Base-by-base conservation (phyloP, 2,113 vertebrate species). In the Aegotheles bennettii region DNA sequence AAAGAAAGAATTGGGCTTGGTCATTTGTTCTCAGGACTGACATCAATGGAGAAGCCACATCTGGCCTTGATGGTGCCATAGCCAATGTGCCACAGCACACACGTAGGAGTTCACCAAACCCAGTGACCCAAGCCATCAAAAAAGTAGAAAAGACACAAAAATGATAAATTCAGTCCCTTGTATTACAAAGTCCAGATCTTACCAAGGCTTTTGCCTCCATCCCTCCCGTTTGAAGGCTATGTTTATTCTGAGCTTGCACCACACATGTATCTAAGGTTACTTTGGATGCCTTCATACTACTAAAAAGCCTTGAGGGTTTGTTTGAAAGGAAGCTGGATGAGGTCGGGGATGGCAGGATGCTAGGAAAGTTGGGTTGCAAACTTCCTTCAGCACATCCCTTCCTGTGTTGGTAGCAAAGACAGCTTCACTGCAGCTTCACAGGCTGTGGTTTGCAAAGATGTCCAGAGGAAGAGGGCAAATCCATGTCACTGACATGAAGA, bases 21-120 rank as follows among this genome's bases (percentile, higher is more conserved):
- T 33, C 10, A 16, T 70, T 89, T 84, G 42, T 40, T 87, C 73
- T 59, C 0, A 2, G 51, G 50, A 38, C 19, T 75, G 60, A 38
- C 38, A 47, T 12, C 5, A 35, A 71, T n/a, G 9, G 38, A 87
- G 65, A 71, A 78, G 77, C 48, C 43, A 43, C 29, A 33, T 53
- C 13, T 74, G 60, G 36, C 26, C 57, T 76, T 26, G 40, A 21
- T 18, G 63, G 43, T 11, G 43, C 67, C 57, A 26, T 0, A 29
- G 38, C 13, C 57, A 51, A 16, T 0, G 6, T 14, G 13, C 26
- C 23, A 9, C 1, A 50, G 77, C 2, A 7, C 1, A 29, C n/a
- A 54, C 10, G 15, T 20, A 26, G 16, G 24, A 70, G 5, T 7
- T 53, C 70, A 78, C 14, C 61, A 43, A 57, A 88, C 42, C 1